phyloP scores from a whole-genome alignment of 2,797 vertebrate genomes.

The Lithobates sylvaticus region DNA sequence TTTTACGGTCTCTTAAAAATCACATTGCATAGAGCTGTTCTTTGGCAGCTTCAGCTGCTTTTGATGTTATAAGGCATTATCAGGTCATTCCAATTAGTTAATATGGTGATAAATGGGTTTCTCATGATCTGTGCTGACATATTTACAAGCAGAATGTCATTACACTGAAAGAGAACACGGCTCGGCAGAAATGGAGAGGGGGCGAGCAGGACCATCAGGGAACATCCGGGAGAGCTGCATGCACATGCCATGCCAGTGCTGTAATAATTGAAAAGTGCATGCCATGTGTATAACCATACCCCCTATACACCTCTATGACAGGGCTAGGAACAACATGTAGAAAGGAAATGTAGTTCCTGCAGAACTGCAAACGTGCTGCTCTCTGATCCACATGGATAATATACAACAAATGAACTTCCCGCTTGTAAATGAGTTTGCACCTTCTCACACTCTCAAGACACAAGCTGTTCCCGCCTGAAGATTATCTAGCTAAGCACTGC shows the following conservation, averaged over 20 bases:
- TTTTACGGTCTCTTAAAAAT: constrained; percentile 59
- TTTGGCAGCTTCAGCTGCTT: constrained; percentile 30
- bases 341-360: not conserved
- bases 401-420: not conserved
- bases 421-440: not conserved
- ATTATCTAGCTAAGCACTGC: not conserved
- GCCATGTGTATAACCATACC: not conserved
- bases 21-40: constrained; percentile 1
- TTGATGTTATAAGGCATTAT: constrained; percentile 59
- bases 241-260: not conserved
- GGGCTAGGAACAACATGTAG: not conserved
- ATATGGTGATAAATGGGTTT: constrained; percentile 58
- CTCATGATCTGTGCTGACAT: constrained; percentile 54
- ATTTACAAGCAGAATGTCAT: constrained; percentile 59
- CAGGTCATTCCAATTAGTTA: constrained; percentile 58
- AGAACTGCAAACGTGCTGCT: not conserved
- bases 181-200: constrained; percentile 1
- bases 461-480: not conserved
- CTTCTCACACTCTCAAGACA: not conserved
- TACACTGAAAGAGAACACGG: constrained; percentile 49
- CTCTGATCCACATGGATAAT: not conserved
- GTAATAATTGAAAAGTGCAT: not conserved
- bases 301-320: not conserved
- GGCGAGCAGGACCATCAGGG: not conserved
- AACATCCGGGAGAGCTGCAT: not conserved